Percentiles rank a stretch among this genome's conserved stretches.
Evolutionary conservation across 2,888 invertebrate species (phyloP).

Genomic region (Leptopilina syphax): DNA sequence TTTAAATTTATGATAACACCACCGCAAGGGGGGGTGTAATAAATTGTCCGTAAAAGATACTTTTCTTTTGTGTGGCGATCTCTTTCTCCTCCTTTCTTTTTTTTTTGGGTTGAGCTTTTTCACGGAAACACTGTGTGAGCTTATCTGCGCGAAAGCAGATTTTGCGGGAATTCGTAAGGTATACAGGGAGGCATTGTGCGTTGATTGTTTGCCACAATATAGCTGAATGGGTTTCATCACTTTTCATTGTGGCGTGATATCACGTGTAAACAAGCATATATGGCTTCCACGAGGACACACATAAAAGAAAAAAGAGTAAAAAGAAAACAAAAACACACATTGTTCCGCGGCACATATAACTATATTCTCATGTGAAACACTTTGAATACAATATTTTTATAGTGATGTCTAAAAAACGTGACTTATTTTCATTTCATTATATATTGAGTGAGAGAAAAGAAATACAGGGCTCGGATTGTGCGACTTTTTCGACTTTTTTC

Average conservation of each 20-base stretch:
- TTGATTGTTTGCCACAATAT: not conserved
- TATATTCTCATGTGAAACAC: too few relatives aligned
- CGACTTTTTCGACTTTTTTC: too few relatives aligned
- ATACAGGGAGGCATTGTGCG: not conserved
- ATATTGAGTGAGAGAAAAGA: too few relatives aligned
- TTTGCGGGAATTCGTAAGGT: conserved; percentile 3
- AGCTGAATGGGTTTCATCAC: conserved; percentile 36
- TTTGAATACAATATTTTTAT: too few relatives aligned
- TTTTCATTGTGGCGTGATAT: conserved; percentile 25
- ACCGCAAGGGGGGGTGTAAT: not conserved
- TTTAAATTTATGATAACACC: too few relatives aligned
- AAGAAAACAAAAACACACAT: not conserved
- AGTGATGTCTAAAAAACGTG: too few relatives aligned
- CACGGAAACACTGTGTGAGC: not conserved
- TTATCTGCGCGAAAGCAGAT: not conserved
- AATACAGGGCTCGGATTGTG: too few relatives aligned
- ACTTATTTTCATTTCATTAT: too few relatives aligned
- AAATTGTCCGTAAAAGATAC: not conserved
- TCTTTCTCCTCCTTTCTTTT: not conserved
- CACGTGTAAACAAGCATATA: conserved; percentile 25
- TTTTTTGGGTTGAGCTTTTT: not conserved
- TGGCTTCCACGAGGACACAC: not conserved
- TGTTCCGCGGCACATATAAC: not conserved
- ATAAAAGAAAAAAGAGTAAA: not conserved
- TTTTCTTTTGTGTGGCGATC: not conserved